phyloP scores from a whole-genome alignment of 2,113 vertebrate genomes.

The Coturnix japonica region DNA sequence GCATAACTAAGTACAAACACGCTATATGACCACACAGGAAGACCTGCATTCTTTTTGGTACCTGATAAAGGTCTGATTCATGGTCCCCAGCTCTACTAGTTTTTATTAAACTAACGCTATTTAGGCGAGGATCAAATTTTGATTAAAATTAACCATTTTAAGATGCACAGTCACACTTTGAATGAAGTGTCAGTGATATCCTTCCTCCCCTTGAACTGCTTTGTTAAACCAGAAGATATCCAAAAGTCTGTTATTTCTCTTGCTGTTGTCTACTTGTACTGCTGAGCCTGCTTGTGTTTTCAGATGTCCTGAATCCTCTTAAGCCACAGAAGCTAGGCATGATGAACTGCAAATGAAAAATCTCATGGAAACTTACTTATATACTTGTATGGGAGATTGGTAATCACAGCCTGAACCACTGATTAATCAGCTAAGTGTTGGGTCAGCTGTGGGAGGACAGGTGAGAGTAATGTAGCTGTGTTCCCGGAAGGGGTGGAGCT shows the following conservation, averaged over 20 bases:
- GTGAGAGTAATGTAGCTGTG: no score
- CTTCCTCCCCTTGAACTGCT: neutral
- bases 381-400: no score
- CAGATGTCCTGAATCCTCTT: neutral
- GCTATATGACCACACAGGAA: neutral
- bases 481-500: no score
- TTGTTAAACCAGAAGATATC: neutral
- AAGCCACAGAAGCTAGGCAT: neutral
- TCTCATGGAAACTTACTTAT: neutral
- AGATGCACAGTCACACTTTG: neutral
- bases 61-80: neutral
- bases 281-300: neutral
- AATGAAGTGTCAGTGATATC: neutral
- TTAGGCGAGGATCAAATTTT: neutral
- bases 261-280: neutral
- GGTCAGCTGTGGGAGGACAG: no score
- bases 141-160: neutral
- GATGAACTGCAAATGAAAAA: neutral
- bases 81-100: neutral
- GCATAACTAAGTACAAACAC: accelerated
- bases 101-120: neutral
- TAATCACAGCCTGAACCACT: no score
- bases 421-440: no score
- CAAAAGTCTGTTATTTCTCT: neutral
- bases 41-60: neutral